Evolutionary conservation across 2,797 vertebrate genomes (phyloP), one percentile per base, ranked within the genome.

Genomic region (Crypturellus tataupa): DNA sequence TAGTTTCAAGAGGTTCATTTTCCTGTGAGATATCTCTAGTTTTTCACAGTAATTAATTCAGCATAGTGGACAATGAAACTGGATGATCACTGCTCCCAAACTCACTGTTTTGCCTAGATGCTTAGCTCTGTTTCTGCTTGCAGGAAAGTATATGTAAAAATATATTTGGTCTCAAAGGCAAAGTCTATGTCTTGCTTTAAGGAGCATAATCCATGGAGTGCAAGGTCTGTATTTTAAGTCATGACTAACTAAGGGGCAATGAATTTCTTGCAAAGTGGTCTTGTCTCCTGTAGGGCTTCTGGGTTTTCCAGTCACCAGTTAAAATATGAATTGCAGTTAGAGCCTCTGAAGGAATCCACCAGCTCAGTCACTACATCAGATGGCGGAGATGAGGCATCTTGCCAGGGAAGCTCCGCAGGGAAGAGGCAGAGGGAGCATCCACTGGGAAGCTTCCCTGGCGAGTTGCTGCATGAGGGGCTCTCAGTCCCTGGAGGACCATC

Each of bases 321-420:
- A 39, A 78, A 94, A 27, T 15, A 69, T 29, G 81, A 56, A 47
- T 71, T 64, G 35, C 31, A 5, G 2, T 53, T 47, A 85, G 21
- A 17, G 29, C 29, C 56, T 89, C 58, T 4, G 1, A 15, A 16
- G 5, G 49, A 5, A 4, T 19, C 75, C 0, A 0, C 56, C 21
- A 0, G 35, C 67, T 51, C 29, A 78, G 81, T 47, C 0, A 0
- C 15, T 0, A 0, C 27, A 27, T 47, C 68, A 17, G 25, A 55
- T 37, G 35, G 27, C 0, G 19, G 69, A 42, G 80, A 7, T 25
- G 2, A 0, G 27, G 85, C 55, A 18, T 49, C 47, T 49, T 49
- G 47, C 47, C 47, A 49, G 23, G 47, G 23, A 49, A 49, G 40
- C 6, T 78, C n/a, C 42, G 14, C 4, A 33, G 7, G 17, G n/a